Percentiles rank a stretch among this genome's conserved stretches.
Conservation (phyloP, 1,140 invertebrate genomes). For the Ceratosolen solmsi region DNA sequence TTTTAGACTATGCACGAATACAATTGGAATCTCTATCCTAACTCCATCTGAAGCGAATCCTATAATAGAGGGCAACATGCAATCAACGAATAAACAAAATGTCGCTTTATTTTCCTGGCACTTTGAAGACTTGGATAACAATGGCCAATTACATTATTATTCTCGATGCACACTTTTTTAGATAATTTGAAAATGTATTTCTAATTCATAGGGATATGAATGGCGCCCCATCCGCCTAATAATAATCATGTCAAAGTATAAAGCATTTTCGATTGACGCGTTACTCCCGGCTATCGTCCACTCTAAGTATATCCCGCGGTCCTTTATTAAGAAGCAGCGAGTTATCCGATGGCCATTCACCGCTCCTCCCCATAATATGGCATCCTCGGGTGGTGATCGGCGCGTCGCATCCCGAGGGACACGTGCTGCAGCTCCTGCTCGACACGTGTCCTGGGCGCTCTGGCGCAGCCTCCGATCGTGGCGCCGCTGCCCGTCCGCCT, state of each 20-base stretch:
- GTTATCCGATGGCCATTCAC: neutral
- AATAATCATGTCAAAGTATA: too few relatives aligned
- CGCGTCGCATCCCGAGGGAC: neutral
- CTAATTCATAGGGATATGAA: too few relatives aligned
- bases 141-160: neutral
- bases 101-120: neutral
- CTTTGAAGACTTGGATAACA: neutral
- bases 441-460: slow-evolving; percentile 43
- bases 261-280: too few relatives aligned
- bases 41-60: neutral
- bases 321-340: too few relatives aligned
- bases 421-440: neutral
- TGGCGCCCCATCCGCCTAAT: too few relatives aligned
- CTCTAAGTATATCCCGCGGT: too few relatives aligned
- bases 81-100: neutral
- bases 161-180: neutral
- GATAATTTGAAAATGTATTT: too few relatives aligned
- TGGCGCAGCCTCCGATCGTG: neutral
- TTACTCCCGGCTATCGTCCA: too few relatives aligned
- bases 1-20: neutral
- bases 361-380: neutral
- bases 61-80: neutral
- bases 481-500: neutral
- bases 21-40: neutral
- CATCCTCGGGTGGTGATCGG: neutral